Percentiles rank a stretch among this genome's conserved stretches.
Evolutionary conservation across 2,888 invertebrate species (phyloP).

Genomic region (Alentia gelatinosa): DNA sequence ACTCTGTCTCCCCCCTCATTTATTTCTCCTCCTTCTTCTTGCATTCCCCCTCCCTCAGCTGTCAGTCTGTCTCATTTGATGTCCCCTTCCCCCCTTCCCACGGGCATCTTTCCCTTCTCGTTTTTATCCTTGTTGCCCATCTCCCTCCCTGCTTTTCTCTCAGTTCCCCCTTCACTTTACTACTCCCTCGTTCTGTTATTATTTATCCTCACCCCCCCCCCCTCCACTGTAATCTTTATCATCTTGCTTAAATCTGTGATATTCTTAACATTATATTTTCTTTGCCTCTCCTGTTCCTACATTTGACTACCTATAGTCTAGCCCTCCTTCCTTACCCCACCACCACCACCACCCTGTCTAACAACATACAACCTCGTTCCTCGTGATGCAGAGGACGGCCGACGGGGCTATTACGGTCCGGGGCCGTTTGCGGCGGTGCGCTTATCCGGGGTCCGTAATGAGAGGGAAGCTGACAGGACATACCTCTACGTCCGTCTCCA

Average conservation of each 20-base stretch:
- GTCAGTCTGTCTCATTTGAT: background rate
- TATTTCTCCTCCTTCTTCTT: background rate
- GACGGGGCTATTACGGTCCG: background rate
- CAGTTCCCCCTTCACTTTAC: background rate
- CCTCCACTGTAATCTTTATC: background rate
- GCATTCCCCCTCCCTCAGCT: background rate
- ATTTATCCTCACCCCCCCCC: too few species aligned
- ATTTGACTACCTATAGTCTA: background rate
- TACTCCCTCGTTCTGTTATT: too few species aligned
- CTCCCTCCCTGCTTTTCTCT: background rate
- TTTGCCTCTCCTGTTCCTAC: background rate
- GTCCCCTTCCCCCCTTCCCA: background rate
- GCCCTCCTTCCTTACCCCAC: background rate
- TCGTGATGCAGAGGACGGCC: background rate
- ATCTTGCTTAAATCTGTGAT: background rate
- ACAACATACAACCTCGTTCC: background rate
- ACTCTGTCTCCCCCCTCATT: background rate
- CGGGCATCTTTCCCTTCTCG: background rate
- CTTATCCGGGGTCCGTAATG: background rate
- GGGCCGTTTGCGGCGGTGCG: background rate
- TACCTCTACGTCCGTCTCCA: background rate
- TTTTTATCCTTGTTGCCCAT: background rate
- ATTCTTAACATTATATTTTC: background rate
- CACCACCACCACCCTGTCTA: background rate
- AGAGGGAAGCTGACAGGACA: background rate